Base-by-base conservation (phyloP, 2,797 vertebrate species). In the Micropoecilia bifurca region DNA sequence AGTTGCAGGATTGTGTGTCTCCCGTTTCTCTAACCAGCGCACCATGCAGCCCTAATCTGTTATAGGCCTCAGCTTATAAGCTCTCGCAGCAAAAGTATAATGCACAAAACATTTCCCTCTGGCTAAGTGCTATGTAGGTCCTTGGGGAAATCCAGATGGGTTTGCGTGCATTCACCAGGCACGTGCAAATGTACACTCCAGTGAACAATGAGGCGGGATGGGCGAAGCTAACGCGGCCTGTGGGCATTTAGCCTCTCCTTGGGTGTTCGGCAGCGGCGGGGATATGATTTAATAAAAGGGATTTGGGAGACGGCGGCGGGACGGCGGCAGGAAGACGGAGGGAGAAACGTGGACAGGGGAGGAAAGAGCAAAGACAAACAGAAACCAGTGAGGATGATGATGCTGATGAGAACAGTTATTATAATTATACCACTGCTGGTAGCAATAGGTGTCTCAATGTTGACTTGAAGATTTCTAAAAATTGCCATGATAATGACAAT, bases 241-340 rank as follows among this genome's bases (percentile, higher is more conserved):
- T 55, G 20, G 90, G 89, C 83, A 71, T 90, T 93, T 87, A 90
- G 82, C 43, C 16, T 46, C 80, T 90, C 85, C 84, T 87, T 83
- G 86, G 87, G 88, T 80, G 85, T 88, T 89, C 76, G 89, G 85
- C 76, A 83, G 88, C 81, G 86, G 89, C 69, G 71, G 73, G 80
- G 90, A 93, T 90, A 91, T 89, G 84, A 93, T 92, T 92, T 91
- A 89, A 92, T 93, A 55, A 91, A 92, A 92, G 78, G 87, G 92
- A 92, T 90, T 89, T 93, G 85, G 68, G 83, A 87, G 74, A 75
- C 76, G 80, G 77, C 80, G 86, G 79, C 47, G 46, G 77, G 78
- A 80, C 66, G 28, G 57, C 14, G 77, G 61, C 28, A 83, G 81
- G 74, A 75, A 71, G 59, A 73, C 53, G 18, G 59, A 66, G 53